Base-by-base conservation (phyloP, 2,888 invertebrate genomes). In the Caenorhabditis sp. region DNA sequence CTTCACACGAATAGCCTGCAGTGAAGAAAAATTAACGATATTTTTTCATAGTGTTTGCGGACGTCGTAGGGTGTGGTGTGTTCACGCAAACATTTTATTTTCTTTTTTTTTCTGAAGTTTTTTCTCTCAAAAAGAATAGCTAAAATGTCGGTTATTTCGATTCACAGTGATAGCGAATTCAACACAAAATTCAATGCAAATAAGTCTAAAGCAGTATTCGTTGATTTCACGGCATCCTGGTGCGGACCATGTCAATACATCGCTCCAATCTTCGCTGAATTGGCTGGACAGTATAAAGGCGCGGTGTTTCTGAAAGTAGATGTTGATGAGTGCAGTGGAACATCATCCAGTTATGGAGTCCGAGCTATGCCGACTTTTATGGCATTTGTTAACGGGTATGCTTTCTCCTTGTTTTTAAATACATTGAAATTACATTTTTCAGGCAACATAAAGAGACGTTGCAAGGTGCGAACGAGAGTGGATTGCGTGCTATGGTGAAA, bases 291-390 rank as follows among this genome's bases (percentile, higher is more conserved):
- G 89, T 97, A 94, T 89, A 92, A 93, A 0, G 92, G 93, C 82
- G 95, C 94, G 14, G 91, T 95, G n/a, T 99, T 97, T 88, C 83
- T 81, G 26, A 85, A 88, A 90, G 94, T 99, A 8, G 95, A 96
- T 89, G 96, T 97, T 21, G 97, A 97, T 87, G 85, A 78, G 59
- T 85, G 85, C 64, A 74, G 70, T 65, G 78, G 81, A 31, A 72
- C 79, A 12, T 95, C 97, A 1, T 91, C 92, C 36, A 90, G 91
- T 17, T 93, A 97, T 88, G 94, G 94, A 64, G 93, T 99, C 53
- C 93, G 93, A 67, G 95, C 96, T 0, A 97, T 99, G 96, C 99
- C 99, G 26, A 99, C 99, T 0, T 99, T 99, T 88, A 92, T 95
- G 81, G 95, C 97, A 88, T 97, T 94, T 89, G 92, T 93, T 82